These are phyloP conservation scores for Anseranas semipalmata DNA, from an alignment of 2,113 vertebrate genomes.

Conservation along the genomic window DNA sequence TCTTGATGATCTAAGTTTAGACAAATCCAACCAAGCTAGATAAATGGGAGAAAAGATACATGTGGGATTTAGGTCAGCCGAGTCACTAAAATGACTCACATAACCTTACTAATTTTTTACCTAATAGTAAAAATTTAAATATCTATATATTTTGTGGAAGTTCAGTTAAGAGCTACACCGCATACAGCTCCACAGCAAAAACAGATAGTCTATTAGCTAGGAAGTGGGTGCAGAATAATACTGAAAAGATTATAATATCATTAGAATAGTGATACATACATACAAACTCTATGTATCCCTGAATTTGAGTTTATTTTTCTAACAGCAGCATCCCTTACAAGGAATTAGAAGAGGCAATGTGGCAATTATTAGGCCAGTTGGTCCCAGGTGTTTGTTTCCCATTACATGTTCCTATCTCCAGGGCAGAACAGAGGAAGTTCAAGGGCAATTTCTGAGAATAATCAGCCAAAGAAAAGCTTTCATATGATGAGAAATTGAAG, in stretches of 20 bases:
- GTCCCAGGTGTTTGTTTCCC: conserved; percentile 20
- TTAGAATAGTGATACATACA: not conserved
- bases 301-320: not conserved
- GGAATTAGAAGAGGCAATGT: not conserved
- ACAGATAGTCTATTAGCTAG: not conserved
- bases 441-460: conserved; percentile 10
- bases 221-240: not conserved
- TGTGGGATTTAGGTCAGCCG: not conserved
- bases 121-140: not conserved
- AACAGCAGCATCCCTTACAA: not conserved
- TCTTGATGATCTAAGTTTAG: not conserved
- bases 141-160: not conserved
- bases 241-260: not conserved
- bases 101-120: not conserved
- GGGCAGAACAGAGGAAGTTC: not conserved
- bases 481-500: not conserved
- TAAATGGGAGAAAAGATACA: not conserved
- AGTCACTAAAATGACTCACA: not conserved
- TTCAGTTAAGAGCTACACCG: not conserved
- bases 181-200: not conserved
- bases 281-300: not conserved
- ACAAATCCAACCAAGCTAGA: not conserved
- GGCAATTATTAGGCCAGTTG: not conserved
- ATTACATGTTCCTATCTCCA: not conserved
- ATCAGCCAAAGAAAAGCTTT: not conserved